These are phyloP conservation scores for Gymnosoma rotundatum DNA, from an alignment of 2,888 invertebrate genomes.

Conservation along the genomic window DNA sequence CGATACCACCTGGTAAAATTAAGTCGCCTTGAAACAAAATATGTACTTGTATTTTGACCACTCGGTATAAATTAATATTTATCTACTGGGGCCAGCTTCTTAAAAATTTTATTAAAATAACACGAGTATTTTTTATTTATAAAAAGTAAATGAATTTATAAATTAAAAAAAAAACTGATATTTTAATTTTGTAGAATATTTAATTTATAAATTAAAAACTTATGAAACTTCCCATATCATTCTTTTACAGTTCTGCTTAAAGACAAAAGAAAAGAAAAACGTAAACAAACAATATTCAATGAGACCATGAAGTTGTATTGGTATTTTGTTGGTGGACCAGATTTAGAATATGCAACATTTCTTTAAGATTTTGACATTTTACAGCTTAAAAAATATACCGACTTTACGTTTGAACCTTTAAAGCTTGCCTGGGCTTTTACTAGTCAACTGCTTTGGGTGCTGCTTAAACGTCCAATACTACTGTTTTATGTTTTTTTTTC, in stretches of 20 bases:
- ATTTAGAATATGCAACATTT: conserved; percentile 81
- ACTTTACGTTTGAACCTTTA: conserved; percentile 49
- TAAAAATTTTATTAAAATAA: too few species aligned
- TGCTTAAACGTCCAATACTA: conserved; percentile 58
- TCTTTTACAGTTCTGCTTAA: conserved; percentile 22
- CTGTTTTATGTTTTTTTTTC: conserved; percentile 26
- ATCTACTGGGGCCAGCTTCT: too few species aligned
- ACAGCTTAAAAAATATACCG: conserved; percentile 69
- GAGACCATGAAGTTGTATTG: conserved; percentile 48
- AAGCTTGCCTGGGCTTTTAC: conserved; percentile 35
- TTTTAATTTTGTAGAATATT: too few species aligned
- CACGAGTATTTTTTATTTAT: too few species aligned
- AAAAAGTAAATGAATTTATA: too few species aligned
- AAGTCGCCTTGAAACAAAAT: too few species aligned
- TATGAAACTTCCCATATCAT: neutral
- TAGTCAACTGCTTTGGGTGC: conserved; percentile 58
- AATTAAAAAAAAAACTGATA: too few species aligned
- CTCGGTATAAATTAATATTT: too few species aligned
- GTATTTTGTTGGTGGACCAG: conserved; percentile 73
- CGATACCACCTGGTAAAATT: too few species aligned
- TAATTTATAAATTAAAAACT: too few species aligned
- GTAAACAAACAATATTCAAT: conserved; percentile 44
- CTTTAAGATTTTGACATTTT: conserved; percentile 80
- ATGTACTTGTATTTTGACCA: too few species aligned
- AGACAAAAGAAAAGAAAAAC: conserved; percentile 4